phyloP scores from a whole-genome alignment of 2,797 vertebrate species.

The Amazona finschi region DNA sequence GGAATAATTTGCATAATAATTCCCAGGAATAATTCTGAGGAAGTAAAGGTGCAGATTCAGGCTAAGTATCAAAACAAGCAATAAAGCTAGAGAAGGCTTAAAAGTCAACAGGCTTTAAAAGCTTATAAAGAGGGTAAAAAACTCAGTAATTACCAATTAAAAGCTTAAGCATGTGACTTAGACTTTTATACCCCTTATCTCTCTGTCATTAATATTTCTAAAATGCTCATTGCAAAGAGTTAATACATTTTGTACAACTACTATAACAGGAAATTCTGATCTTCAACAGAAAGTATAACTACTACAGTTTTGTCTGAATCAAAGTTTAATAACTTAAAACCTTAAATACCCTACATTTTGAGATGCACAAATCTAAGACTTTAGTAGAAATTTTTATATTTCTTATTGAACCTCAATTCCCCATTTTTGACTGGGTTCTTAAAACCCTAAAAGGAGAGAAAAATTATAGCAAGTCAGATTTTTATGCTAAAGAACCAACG shows the following conservation, averaged over 20 bases:
- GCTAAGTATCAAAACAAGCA: neutral
- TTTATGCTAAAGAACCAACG: neutral
- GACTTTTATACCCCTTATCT: neutral
- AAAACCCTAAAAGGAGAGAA: neutral
- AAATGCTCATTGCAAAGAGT: neutral
- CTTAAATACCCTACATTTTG: neutral
- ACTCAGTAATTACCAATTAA: neutral
- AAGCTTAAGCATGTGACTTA: neutral
- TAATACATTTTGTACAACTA: neutral
- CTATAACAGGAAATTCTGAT: neutral
- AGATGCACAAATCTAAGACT: neutral
- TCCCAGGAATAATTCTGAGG: neutral
- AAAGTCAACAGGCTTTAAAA: conserved; percentile 5
- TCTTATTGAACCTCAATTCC: neutral
- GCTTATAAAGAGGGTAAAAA: neutral
- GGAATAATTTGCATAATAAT: neutral
- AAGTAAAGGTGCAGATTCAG: neutral
- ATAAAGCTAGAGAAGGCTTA: neutral
- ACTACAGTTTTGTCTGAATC: neutral
- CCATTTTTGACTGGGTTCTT: neutral
- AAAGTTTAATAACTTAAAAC: neutral
- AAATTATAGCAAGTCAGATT: neutral
- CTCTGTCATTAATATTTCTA: neutral
- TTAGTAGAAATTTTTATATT: neutral
- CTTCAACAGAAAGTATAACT: neutral